Percentiles rank a stretch among this genome's conserved stretches.
Conservation (phyloP, 2,113 vertebrate species). For the Nothoprocta pentlandii region DNA sequence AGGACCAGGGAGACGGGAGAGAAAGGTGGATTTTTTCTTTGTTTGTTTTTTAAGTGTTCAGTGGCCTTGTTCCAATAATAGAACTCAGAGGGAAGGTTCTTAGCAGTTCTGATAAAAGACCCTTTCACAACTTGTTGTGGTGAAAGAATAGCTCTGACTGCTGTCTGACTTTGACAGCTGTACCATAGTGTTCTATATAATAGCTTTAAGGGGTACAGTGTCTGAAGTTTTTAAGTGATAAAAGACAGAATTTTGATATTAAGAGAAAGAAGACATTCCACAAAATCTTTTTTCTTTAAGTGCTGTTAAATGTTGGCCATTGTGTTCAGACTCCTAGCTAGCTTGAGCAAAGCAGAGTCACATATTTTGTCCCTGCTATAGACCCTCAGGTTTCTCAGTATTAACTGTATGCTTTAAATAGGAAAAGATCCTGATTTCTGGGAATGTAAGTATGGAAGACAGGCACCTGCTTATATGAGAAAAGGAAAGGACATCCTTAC, state of each 20-base stretch:
- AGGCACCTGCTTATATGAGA: rapidly evolving
- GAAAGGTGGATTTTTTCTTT: not conserved
- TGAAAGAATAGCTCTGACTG: not conserved
- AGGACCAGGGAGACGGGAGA: not conserved
- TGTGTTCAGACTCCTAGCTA: not conserved
- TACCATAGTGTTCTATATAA: not conserved
- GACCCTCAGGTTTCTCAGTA: not conserved
- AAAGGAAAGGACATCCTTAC: not conserved
- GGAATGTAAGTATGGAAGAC: not conserved
- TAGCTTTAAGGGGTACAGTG: not conserved
- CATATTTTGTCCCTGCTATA: not conserved
- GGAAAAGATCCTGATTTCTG: not conserved
- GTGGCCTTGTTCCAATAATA: not conserved
- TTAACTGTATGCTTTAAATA: not conserved
- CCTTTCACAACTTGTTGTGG: not conserved
- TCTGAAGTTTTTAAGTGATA: not conserved
- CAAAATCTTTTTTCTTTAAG: not conserved
- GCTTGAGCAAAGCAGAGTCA: not conserved
- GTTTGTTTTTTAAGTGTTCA: too few species aligned
- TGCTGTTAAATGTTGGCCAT: not conserved
- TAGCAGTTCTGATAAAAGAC: not conserved
- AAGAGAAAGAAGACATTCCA: not conserved
- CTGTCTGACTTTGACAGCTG: not conserved
- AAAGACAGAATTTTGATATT: not conserved
- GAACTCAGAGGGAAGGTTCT: not conserved